Conservation (phyloP, 2,888 invertebrate genomes). For the Monochamus alternatus region DNA sequence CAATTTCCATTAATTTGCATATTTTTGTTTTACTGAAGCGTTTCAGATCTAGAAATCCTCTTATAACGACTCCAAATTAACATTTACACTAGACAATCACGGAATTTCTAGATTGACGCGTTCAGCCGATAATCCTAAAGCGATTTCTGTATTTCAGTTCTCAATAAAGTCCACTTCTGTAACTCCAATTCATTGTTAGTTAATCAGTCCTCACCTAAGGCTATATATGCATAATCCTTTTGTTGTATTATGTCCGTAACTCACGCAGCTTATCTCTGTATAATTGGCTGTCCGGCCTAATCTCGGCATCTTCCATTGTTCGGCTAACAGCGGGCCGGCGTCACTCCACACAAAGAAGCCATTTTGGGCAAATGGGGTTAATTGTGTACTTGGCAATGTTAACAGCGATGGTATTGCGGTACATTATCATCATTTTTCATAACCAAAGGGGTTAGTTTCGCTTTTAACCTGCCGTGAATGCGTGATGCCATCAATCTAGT, state of each 20-base stretch:
- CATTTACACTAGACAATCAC: no score
- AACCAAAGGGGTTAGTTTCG: background rate
- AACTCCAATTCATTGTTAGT: background rate
- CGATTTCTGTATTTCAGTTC: no score
- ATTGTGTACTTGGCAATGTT: background rate
- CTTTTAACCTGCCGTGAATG: background rate
- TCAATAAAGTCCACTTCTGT: no score
- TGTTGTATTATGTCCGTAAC: conserved; percentile 13
- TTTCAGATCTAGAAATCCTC: no score
- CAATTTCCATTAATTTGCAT: no score
- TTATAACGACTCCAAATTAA: no score
- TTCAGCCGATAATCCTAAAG: no score
- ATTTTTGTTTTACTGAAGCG: no score
- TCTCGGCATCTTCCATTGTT: conserved; percentile 28
- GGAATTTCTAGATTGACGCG: no score
- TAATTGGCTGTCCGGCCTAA: conserved; percentile 27
- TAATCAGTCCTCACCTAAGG: conserved; percentile 1
- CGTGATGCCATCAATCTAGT: conserved; percentile 1
- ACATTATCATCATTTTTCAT: conserved; percentile 30
- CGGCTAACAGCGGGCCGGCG: conserved; percentile 10
- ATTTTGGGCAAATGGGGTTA: background rate
- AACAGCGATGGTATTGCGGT: conserved; percentile 4
- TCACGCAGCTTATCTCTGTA: conserved; percentile 21
- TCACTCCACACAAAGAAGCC: background rate
- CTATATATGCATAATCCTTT: conserved; percentile 10